Base-by-base conservation (phyloP, 1,140 invertebrate species). In the Diorhabda sublineata region DNA sequence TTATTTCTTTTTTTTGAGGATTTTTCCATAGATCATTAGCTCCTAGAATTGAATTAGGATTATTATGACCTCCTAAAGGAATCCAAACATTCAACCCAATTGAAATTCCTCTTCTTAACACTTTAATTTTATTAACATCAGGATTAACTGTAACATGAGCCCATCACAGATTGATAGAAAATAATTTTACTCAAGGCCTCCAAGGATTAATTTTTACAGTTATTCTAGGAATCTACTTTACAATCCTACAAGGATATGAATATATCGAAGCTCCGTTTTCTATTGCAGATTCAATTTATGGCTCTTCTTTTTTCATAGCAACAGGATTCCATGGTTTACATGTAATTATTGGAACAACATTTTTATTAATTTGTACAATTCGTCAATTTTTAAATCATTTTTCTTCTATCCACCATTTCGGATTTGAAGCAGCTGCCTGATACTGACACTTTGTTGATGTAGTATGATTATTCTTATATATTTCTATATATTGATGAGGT, bases 401-500 rank as follows among this genome's bases (percentile, higher is more conserved):
- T 78, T 87, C 85, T 61, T 82, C 66, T 74, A 82, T 68, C 62
- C 87, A 90, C 79, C 87, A 90, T 77, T 87, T 90, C 80, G 85
- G 86, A 73, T 90, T 90, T 84, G 87, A 91, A 85, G 85, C 85
- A 67, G 85, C 86, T 66, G 84, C 87, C 43, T 90, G 89, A 88
- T 91, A 90, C 71, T 91, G 88, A 87, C 88, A 90, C 81, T 91
- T 91, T 85, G 86, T 91, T n/a, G n/a, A n/a, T n/a, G n/a, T n/a
- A n/a, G n/a, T n/a, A n/a, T n/a, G n/a, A n/a, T n/a, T n/a, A n/a
- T n/a, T 64, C 88, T 91, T 90, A 71, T 90, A 86, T 84, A 81
- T 89, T 70, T 85, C 83, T 66, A 84, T 90, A 79, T 90, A 89
- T 75, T 89, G 87, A 86, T 90, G 86, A 86, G 83, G 84, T 75